Conservation (phyloP, 2,888 invertebrate genomes). For the Tribolium freemani region DNA sequence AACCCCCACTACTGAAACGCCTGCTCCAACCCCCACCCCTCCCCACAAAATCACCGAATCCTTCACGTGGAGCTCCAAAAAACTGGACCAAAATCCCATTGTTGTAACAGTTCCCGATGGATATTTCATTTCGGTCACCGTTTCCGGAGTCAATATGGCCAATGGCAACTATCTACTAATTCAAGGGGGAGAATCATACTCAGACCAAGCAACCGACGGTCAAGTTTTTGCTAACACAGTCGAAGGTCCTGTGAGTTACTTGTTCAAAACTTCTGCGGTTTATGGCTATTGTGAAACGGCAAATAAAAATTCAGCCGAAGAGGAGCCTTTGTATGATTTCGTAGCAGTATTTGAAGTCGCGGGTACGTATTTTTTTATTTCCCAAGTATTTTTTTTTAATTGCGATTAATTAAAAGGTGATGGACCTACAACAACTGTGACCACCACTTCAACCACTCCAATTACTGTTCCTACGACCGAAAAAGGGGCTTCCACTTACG, state of each 20-base stretch:
- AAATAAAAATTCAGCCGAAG: neutral
- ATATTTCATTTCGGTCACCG: constrained; percentile 24
- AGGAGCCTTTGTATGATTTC: neutral
- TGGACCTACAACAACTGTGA: constrained; percentile 11
- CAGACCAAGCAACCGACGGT: constrained; percentile 8
- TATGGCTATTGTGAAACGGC: constrained; percentile 2
- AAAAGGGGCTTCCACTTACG: constrained; percentile 6
- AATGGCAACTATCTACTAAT: constrained; percentile 18
- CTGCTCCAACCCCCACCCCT: neutral
- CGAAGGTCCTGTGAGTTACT: constrained; percentile 10
- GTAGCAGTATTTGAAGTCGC: constrained; percentile 8
- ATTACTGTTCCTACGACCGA: constrained; percentile 14
- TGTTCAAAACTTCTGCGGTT: constrained; percentile 12
- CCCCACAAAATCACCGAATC: neutral
- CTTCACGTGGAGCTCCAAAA: neutral
- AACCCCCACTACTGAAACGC: neutral
- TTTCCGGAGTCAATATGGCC: neutral
- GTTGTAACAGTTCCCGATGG: constrained; percentile 13
- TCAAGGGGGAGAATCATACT: constrained; percentile 5
- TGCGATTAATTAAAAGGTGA: constrained; percentile 5
- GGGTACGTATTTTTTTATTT: neutral
- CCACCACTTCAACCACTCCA: constrained; percentile 15
- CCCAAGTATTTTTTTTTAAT: neutral
- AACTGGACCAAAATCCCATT: neutral
- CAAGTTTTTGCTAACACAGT: constrained; percentile 20